Evolutionary conservation across 2,888 invertebrate species (phyloP), one percentile per base, ranked within the genome.

Genomic region (Tortricodes alternella): DNA sequence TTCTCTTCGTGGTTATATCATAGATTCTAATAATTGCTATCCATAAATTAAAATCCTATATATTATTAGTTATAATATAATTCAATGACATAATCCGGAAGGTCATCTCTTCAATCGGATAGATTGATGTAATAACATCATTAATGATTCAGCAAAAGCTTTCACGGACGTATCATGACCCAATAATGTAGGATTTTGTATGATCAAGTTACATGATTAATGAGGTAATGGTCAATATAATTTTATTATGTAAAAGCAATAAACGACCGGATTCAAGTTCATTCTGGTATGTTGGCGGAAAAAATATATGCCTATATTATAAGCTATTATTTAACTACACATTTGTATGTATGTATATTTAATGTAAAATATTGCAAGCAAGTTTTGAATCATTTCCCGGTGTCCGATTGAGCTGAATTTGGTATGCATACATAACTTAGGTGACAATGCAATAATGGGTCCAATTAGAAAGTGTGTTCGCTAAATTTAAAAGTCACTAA

Each of bases 191-290:
- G 16, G 24, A 13, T 16, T 44, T 24, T 23, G 24, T 21, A 34
- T 39, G 48, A 43, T 55, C 49, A 32, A 29, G 37, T 44, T 56
- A 56, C 56, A 56, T 50, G 49, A 49, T 21, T 35, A 55, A 55
- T 55, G 48, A 35, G 48, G 49, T 37, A 56, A 49, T 55, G 19
- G 29, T 7, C 23, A 43, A 29, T 19, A 15, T 53, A 29, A 53
- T 48, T 41, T 55, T 13, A 49, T 55, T 56, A 56, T 32, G 37
- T 50, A 53, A 44, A 44, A 24, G 29, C 16, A 18, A n/a, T 13
- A 5, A 21, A 27, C 27, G 34, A 11, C 19, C n/a, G n/a, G n/a
- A 55, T 27, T 55, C 48, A 48, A 55, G 53, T 55, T 48, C 46
- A 41, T 48, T 39, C 5, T 13, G 24, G 46, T 46, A 46, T 18